Evolutionary conservation across 1,140 invertebrate genomes (phyloP), one percentile per base, ranked within the genome.

Genomic region (Drosophila murphyi): DNA sequence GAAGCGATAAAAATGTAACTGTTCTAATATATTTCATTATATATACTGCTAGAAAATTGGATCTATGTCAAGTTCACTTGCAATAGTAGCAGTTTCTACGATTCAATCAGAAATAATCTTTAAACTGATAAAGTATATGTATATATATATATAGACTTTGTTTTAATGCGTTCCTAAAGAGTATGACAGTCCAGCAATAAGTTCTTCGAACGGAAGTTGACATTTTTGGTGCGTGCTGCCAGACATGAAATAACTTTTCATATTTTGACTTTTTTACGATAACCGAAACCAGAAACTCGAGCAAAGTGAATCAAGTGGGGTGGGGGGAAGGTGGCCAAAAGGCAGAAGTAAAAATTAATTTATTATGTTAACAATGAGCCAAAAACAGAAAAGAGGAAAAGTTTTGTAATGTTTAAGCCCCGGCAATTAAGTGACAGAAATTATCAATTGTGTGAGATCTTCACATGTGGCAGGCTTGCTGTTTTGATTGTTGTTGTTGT

Each of bases 401-500:
- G 80, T 87, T 87, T 87, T 87, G 82, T 87, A 80, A 88, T 87
- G 83, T 87, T 87, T 79, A 88, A 87, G 80, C 83, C 85, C 80
- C 72, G 85, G 83, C 83, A 87, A 87, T 88, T 87, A 87, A 87
- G 85, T 87, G 83, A 87, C 83, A 80, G 61, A 68, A 88, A 74
- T 87, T 83, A 87, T 87, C 85, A 77, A 74, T 65, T 83, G 59
- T 62, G 68, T 62, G 79, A 78, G 76, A 87, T 87, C 83, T 88
- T 72, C 70, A 82, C 83, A 87, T 87, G 82, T 87, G 80, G 73
- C 70, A 60, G 43, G 64, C 64, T 43, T 43, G 39, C 39, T 43
- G 39, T 2, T 20, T 20, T 20, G 20, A 2, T 20, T 20, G 20
- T 20, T 20, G 47, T 31, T 20, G 20, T 20, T 20, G 20, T 20